Conservation (phyloP, 2,888 invertebrate genomes). For the Netelia fuscicornis region DNA sequence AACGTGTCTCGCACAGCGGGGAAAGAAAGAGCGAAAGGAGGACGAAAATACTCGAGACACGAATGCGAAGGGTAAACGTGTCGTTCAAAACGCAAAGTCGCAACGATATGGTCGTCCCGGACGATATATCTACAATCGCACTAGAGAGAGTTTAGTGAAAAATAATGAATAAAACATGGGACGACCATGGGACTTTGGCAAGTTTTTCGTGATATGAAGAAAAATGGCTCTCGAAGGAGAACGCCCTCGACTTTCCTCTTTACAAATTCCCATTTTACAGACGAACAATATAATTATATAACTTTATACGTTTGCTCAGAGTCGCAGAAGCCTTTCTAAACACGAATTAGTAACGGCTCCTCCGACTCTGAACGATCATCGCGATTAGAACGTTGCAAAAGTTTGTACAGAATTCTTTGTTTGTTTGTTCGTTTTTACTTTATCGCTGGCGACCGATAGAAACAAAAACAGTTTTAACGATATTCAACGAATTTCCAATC, state of each 20-base stretch:
- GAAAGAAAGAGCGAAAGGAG: constrained; percentile 35
- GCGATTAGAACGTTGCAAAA: constrained; percentile 57
- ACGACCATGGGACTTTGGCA: not conserved
- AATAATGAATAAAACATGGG: not conserved
- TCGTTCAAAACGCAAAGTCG: not conserved
- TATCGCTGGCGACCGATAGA: constrained; percentile 1
- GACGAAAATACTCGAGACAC: constrained; percentile 11
- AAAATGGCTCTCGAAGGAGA: not conserved
- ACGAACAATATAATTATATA: constrained; percentile 29
- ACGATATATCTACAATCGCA: constrained; percentile 13
- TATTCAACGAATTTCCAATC: not conserved
- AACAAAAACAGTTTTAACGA: not conserved
- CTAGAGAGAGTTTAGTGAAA: not conserved
- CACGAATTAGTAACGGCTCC: constrained; percentile 13
- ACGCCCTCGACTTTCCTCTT: constrained; percentile 15
- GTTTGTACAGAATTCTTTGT: constrained; percentile 61
- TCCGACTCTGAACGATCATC: constrained; percentile 18
- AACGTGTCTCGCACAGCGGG: constrained; percentile 32
- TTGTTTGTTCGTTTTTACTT: constrained; percentile 25
- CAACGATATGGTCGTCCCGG: not conserved
- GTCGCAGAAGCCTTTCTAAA: constrained; percentile 1
- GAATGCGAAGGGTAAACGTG: not conserved
- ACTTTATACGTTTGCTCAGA: not conserved
- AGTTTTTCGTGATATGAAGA: not conserved
- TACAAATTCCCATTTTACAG: constrained; percentile 14